Evolutionary conservation across 2,888 invertebrate genomes (phyloP), one percentile per base, ranked within the genome.

Genomic region (Drosophila antonietae): DNA sequence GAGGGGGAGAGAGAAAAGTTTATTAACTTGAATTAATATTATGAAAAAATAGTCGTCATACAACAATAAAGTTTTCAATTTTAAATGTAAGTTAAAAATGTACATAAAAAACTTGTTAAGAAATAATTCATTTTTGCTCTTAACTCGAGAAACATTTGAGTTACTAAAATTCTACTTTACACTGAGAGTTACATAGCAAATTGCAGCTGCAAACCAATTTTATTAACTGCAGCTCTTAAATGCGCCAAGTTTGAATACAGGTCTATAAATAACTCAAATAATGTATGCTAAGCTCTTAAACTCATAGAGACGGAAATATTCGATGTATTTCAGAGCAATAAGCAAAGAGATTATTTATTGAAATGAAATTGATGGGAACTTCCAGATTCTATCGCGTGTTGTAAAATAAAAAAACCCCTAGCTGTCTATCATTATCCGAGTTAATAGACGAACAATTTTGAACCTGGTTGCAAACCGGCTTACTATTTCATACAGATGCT

Each of bases 401-500:
- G 20, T 9, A 20, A 20, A 20, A 20, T 28, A 68, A 20, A 20
- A 35, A 68, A 53, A 37, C 41, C 63, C 63, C 41, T 55, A 33
- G 33, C 39, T 37, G 47, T 18, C 52, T 43, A 9, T 49, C 28
- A 46, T 44, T 35, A 35, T 23, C 55, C 41, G 37, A 59, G 59
- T 43, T 68, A 58, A 35, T 33, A 52, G 57, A 35, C 23, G 52
- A 51, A 51, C 33, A 14, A 33, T 51, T 51, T 58, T 33, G 55
- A 39, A 9, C 23, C 61, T 18, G 39, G 20, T n/a, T 52, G 23
- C 37, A 66, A 78, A 75, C 72, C 66, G 52, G 76, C 77, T 80
- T 61, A 23, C n/a, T 33, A 49, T 72, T 75, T 72, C 64, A 72
- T 66, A 53, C 60, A 74, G 56, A 46, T 78, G 41, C 68, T 82